Evolutionary conservation across 2,113 vertebrate species (phyloP).

Genomic region (Psittacula cyanocephala): DNA sequence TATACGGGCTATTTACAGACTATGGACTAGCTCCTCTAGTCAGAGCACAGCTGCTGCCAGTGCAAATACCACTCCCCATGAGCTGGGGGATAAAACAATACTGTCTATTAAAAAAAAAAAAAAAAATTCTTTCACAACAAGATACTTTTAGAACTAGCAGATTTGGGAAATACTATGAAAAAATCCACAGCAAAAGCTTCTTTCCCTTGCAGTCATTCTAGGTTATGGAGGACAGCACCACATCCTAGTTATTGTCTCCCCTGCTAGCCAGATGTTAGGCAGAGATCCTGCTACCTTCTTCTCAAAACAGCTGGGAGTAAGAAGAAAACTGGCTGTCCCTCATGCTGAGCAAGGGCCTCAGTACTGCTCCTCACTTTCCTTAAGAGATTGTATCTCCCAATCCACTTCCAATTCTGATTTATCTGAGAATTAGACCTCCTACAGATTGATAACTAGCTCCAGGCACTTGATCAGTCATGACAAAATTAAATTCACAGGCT

Average conservation of each 20-base stretch:
- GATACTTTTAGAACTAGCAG: neutral
- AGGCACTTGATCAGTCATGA: slow-evolving; percentile 22
- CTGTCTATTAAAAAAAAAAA: neutral
- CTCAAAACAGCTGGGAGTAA: neutral
- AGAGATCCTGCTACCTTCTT: neutral
- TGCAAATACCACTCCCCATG: neutral
- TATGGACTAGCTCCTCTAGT: neutral
- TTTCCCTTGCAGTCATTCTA: neutral
- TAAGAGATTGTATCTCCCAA: neutral
- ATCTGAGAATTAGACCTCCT: neutral
- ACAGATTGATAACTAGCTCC: slow-evolving; percentile 52
- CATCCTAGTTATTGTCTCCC: neutral
- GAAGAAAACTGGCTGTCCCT: neutral
- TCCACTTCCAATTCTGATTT: slow-evolving; percentile 18
- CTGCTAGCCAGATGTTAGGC: neutral
- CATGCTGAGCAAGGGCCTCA: neutral
- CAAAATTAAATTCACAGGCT: slow-evolving; percentile 52
- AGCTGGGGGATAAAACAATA: neutral
- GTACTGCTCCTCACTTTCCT: neutral
- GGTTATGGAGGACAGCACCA: neutral
- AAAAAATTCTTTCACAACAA: neutral
- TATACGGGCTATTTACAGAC: neutral
- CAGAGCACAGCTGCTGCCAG: neutral
- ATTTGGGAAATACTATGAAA: neutral
- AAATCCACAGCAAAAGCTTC: neutral